Base-by-base conservation (phyloP, 1,140 invertebrate genomes). In the Scaptomyza hsui region DNA sequence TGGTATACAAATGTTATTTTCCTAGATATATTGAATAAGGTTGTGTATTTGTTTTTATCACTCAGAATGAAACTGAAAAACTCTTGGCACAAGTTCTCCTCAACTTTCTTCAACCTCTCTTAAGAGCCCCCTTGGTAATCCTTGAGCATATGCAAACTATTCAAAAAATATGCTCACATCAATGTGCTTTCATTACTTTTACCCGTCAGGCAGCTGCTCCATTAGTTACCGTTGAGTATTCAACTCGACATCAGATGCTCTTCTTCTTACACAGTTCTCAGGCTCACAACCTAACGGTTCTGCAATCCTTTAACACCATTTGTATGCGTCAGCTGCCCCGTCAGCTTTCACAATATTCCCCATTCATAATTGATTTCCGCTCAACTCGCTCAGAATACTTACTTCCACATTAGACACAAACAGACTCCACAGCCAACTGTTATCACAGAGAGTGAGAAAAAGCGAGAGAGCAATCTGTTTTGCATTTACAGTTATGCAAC, bases 361-460 rank as follows among this genome's bases (percentile, higher is more conserved):
- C 72, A 79, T 75, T 83, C 79, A 83, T 85, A 83, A 83, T 83
- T 83, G 79, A 85, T 83, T 79, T 83, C 79, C 79, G 74, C 65
- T 62, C 60, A 42, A 57, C 73, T 13, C 42, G 13, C 4, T n/a
- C 51, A 12, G 45, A 24, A 53, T 52, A 56, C 24, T 19, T 18
- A 16, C 41, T 56, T 39, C 53, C 51, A 56, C 44, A 56, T 71
- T 65, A 65, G 65, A 57, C 53, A 48, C 53, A 41, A 29, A 10
- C 42, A 55, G 39, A 35, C 45, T 13, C 32, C 19, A 16, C 52
- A 73, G 75, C 56, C 77, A 80, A 81, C 78, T 80, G 78, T 76
- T 80, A 81, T 59, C 72, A 62, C 63, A 74, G 53, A 62, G 48
- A 37, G 42, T 41, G 16, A 45, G 26, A 35, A 24, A 42, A 10